phyloP scores from a whole-genome alignment of 2,888 invertebrate genomes.

The Spisula solida region DNA sequence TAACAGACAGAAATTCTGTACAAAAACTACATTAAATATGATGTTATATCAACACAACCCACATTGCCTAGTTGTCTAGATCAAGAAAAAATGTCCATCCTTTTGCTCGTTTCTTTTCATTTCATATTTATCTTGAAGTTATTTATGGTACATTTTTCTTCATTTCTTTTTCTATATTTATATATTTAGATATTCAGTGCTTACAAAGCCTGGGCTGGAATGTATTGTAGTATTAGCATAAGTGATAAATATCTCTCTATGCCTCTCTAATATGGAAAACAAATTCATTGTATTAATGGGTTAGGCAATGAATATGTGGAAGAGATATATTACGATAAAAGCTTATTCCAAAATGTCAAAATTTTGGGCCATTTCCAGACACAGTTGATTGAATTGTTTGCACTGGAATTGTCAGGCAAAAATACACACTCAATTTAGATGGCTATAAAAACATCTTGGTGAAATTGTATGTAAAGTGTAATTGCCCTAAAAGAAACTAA shows the following conservation, averaged over 20 bases:
- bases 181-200: background rate
- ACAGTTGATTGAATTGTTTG: slow-evolving; percentile 13
- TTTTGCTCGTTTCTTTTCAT: background rate
- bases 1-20: too few relatives aligned
- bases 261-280: background rate
- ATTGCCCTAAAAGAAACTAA: too few relatives aligned
- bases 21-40: too few relatives aligned
- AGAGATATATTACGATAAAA: slow-evolving; percentile 5
- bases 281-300: slow-evolving; percentile 14
- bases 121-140: background rate
- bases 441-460: too few relatives aligned
- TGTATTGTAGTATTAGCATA: background rate
- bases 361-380: slow-evolving; percentile 2
- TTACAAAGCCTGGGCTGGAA: background rate
- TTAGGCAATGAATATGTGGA: background rate
- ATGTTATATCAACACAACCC: too few relatives aligned
- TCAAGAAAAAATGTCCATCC: background rate
- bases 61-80: background rate
- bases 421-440: background rate
- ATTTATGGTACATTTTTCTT: background rate
- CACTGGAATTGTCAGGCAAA: slow-evolving; percentile 2
- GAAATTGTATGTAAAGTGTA: too few relatives aligned
- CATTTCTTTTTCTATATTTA: background rate
- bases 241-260: slow-evolving; percentile 15
- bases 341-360: slow-evolving; percentile 17